Evolutionary conservation across 2,113 vertebrate genomes (phyloP).

Genomic region (Salvelinus alpinus): DNA sequence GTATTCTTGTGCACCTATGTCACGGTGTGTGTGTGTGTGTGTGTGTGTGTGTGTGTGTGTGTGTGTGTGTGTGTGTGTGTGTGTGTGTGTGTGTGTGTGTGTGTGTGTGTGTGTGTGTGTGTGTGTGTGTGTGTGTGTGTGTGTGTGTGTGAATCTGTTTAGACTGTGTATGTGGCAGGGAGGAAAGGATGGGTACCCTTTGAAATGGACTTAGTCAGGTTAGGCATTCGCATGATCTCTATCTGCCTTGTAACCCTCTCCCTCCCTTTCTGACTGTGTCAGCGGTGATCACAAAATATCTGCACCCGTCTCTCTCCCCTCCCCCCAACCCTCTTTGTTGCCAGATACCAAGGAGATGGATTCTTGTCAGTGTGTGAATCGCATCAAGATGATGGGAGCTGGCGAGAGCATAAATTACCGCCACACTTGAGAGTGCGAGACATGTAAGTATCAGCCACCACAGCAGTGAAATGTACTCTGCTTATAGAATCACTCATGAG

Average conservation of each 20-base stretch:
- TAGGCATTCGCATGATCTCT: constrained; percentile 20
- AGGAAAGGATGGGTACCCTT: background rate
- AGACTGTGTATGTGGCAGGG: background rate
- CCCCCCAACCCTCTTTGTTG: constrained; percentile 46
- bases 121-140: too few relatives aligned
- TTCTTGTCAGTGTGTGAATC: constrained; percentile 61
- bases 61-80: background rate
- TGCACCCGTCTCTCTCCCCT: constrained; percentile 26
- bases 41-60: too few relatives aligned
- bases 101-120: too few relatives aligned
- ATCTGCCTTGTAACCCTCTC: constrained; percentile 56
- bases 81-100: too few relatives aligned
- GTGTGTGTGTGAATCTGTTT: background rate
- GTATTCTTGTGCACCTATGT: constrained; percentile 2
- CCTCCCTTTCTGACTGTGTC: constrained; percentile 42
- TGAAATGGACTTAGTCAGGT: background rate
- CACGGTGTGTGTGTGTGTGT: background rate
- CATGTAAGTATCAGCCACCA: constrained; percentile 60
- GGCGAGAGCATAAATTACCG: constrained; percentile 66
- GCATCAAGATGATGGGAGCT: constrained; percentile 61
- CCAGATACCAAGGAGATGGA: constrained; percentile 63
- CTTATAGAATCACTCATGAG: too few relatives aligned
- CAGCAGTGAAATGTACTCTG: constrained; percentile 45
- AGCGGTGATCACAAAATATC: constrained; percentile 50
- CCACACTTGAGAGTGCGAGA: constrained; percentile 59